A percentile compares a stretch with the other conserved stretches of the same genome.
Conservation (phyloP, 2,113 vertebrate genomes). For the Petrocephalus microphthalmus region DNA sequence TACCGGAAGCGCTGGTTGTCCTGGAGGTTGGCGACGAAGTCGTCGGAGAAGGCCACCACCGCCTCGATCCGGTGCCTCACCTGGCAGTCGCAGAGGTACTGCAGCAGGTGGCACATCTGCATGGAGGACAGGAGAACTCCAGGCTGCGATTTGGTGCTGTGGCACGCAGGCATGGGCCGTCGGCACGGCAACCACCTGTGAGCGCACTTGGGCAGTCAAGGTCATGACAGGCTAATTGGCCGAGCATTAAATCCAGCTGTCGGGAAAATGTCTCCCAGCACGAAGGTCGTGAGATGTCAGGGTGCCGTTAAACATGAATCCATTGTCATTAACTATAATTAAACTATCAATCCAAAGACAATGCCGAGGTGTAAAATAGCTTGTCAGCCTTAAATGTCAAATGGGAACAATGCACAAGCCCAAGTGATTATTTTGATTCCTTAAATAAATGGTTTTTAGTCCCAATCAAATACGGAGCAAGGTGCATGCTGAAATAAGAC, state of each 20-base stretch:
- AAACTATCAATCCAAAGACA: constrained; percentile 2
- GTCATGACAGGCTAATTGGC: background rate
- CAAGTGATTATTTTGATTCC: background rate
- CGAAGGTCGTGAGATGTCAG: background rate
- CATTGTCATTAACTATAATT: constrained; percentile 7
- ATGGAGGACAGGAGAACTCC: background rate
- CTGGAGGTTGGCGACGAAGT: constrained; percentile 88
- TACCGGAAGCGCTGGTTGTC: constrained; percentile 93
- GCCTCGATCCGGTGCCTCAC: constrained; percentile 91
- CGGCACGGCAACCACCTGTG: background rate
- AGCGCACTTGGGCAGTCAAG: background rate
- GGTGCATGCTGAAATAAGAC: background rate
- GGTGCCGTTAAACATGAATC: background rate
- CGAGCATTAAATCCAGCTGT: background rate
- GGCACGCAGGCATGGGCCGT: background rate
- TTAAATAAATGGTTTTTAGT: constrained; percentile 3
- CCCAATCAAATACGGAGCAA: background rate
- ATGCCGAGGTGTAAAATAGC: constrained; percentile 8
- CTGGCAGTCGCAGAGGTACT: constrained; percentile 93
- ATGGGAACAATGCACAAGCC: background rate
- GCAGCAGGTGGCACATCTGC: constrained; percentile 93
- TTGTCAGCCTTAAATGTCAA: constrained; percentile 11
- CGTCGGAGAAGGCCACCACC: constrained; percentile 89
- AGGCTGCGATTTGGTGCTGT: too few relatives aligned
- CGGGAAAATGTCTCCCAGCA: background rate